Evolutionary conservation across 2,113 vertebrate species (phyloP).

Genomic region (Rhinichthys klamathensis): DNA sequence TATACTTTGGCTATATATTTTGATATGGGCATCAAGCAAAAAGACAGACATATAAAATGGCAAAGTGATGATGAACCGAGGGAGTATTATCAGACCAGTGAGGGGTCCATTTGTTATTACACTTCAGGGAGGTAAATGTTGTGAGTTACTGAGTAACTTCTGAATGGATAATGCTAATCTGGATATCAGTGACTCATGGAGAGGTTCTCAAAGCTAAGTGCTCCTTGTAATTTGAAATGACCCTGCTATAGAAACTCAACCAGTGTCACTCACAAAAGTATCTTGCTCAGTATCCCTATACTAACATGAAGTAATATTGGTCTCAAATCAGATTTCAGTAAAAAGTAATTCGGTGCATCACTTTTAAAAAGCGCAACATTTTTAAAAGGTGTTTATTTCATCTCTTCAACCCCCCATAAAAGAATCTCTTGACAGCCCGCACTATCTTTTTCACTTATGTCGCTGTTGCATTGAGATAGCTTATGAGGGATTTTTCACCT

Average conservation of each 20-base stretch:
- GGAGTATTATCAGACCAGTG: neutral
- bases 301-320: neutral
- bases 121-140: neutral
- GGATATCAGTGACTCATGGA: neutral
- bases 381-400: too few relatives aligned
- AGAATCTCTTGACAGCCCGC: neutral
- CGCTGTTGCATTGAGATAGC: neutral
- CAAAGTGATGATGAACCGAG: neutral
- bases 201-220: too few relatives aligned
- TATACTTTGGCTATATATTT: neutral
- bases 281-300: neutral
- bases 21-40: neutral
- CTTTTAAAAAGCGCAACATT: too few relatives aligned
- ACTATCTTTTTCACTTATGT: neutral
- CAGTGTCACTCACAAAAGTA: too few relatives aligned
- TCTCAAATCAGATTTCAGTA: neutral
- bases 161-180: constrained; percentile 1
- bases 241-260: too few relatives aligned
- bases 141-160: neutral
- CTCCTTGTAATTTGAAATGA: too few relatives aligned
- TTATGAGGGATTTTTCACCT: neutral
- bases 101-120: neutral
- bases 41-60: neutral
- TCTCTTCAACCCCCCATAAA: too few relatives aligned
- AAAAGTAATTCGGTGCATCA: neutral